Conservation (phyloP, 2,113 vertebrate genomes). For the Mellivora capensis region DNA sequence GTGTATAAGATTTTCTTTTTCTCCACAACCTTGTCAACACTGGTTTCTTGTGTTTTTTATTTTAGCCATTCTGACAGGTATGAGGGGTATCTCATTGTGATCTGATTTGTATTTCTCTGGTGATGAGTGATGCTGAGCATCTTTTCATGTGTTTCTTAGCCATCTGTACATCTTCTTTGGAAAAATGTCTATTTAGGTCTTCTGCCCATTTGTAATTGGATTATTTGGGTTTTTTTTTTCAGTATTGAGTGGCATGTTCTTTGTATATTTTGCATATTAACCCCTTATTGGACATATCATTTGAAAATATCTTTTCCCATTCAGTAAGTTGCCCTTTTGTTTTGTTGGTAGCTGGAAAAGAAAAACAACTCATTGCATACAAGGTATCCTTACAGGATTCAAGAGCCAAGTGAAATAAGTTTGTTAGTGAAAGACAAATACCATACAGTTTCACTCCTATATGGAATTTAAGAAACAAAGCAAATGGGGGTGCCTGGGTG, state of each 20-base stretch:
- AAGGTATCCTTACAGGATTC: background rate
- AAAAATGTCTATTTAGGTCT: background rate
- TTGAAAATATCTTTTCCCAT: background rate
- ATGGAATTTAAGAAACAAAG: background rate
- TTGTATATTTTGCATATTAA: background rate
- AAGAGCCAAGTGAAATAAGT: background rate
- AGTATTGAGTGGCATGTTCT: background rate
- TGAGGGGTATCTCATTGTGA: background rate
- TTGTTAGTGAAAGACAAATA: background rate
- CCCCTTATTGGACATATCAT: background rate
- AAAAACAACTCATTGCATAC: background rate
- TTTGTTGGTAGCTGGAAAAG: background rate
- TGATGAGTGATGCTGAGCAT: background rate
- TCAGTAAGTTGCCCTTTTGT: background rate
- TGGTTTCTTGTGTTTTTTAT: background rate
- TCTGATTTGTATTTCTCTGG: background rate
- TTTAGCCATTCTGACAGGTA: background rate
- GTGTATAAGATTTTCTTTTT: background rate
- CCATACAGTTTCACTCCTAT: background rate
- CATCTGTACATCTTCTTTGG: background rate
- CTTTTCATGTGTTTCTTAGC: background rate
- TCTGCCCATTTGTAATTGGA: background rate
- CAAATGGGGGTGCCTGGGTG: background rate
- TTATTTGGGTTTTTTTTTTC: background rate
- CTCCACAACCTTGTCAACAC: background rate